phyloP scores from a whole-genome alignment of 2,113 vertebrate species.

The Theristicus caerulescens region DNA sequence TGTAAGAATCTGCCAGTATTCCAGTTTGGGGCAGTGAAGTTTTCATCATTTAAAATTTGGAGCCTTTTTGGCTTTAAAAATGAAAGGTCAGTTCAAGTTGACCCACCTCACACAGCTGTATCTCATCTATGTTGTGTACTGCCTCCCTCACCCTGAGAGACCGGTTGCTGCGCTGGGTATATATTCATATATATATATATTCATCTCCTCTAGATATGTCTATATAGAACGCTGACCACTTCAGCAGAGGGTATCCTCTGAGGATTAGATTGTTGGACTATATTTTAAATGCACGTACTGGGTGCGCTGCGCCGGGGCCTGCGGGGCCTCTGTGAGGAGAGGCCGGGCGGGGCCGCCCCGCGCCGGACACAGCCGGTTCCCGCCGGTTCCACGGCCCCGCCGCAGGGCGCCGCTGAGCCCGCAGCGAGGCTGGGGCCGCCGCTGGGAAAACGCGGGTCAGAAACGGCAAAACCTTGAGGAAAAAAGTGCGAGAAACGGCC shows the following conservation, averaged over 20 bases:
- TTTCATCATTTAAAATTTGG: neutral
- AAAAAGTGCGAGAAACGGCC: neutral
- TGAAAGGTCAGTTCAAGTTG: accelerated
- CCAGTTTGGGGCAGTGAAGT: neutral
- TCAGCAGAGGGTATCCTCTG: neutral
- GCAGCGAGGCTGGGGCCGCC: accelerated
- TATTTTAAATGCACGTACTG: accelerated
- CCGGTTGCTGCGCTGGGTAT: neutral
- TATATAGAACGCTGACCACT: accelerated
- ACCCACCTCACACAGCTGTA: accelerated
- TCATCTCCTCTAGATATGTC: too few species aligned
- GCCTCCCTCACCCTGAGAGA: neutral
- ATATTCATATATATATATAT: too few species aligned
- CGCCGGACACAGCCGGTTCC: too few species aligned
- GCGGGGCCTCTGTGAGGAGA: too few species aligned
- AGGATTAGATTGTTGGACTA: accelerated
- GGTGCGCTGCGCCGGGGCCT: too few species aligned
- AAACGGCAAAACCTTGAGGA: neutral
- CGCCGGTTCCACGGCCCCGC: too few species aligned
- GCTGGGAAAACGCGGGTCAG: accelerated
- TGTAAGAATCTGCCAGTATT: neutral
- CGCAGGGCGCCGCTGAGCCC: too few species aligned
- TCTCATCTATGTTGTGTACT: accelerated
- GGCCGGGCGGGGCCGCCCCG: too few species aligned
- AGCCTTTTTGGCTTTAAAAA: neutral